These are phyloP conservation scores for Encarsia formosa DNA, from an alignment of 2,888 invertebrate species.

Conservation along the genomic window DNA sequence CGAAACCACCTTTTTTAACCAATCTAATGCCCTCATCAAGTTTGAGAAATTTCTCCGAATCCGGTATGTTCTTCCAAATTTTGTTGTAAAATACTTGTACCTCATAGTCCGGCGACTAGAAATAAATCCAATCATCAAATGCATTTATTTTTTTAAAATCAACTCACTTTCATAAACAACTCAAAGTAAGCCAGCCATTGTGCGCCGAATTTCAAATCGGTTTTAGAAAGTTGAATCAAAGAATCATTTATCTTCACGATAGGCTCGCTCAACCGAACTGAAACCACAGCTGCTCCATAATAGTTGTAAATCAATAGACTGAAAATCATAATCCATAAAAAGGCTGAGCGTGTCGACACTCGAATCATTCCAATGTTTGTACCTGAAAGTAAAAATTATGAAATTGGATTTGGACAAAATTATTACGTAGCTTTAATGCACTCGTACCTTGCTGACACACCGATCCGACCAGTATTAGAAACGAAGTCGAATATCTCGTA, in stretches of 20 bases:
- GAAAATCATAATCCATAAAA: slow-evolving; percentile 36
- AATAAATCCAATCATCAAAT: too few species aligned
- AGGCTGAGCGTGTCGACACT: not conserved
- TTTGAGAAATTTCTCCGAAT: slow-evolving; percentile 32
- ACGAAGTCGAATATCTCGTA: slow-evolving; percentile 23
- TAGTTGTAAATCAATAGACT: slow-evolving; percentile 42
- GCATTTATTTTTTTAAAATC: too few species aligned
- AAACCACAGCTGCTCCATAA: slow-evolving; percentile 43
- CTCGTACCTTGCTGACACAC: slow-evolving; percentile 39
- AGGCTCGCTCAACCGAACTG: slow-evolving; percentile 41
- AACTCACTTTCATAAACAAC: slow-evolving; percentile 27
- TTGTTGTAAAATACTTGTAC: slow-evolving; percentile 19
- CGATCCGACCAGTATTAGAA: slow-evolving; percentile 32
- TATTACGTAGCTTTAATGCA: not conserved
- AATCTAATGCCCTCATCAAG: slow-evolving; percentile 37
- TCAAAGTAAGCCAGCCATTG: slow-evolving; percentile 38
- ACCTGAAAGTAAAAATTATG: not conserved
- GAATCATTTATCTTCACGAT: slow-evolving; percentile 45
- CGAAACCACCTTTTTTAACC: slow-evolving; percentile 36
- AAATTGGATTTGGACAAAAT: not conserved
- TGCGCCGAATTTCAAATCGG: slow-evolving; percentile 36
- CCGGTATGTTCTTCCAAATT: slow-evolving; percentile 35
- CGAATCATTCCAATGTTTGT: not conserved
- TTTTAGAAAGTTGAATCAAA: slow-evolving; percentile 35
- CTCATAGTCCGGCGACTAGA: too few species aligned